Conservation (phyloP, 2,888 invertebrate species). For the Agrochola lota region DNA sequence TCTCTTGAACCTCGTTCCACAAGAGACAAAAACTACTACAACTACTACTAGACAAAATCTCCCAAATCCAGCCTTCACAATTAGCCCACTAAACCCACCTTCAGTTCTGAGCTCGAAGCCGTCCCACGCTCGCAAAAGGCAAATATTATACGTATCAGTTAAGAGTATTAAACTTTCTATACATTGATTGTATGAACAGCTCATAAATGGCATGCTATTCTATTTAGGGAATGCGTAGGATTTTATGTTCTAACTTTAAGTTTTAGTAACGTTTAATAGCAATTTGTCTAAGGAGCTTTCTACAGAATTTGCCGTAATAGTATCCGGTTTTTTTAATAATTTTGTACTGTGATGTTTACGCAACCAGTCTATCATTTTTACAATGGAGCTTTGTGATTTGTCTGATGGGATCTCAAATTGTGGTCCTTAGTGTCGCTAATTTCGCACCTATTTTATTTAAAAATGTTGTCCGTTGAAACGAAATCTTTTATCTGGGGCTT, state of each 20-base stretch:
- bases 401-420: neutral
- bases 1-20: neutral
- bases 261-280: conserved; percentile 22
- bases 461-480: neutral
- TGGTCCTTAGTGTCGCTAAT: neutral
- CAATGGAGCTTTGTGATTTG: neutral
- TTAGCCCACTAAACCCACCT: neutral
- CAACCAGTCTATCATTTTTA: neutral
- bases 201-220: conserved; percentile 38
- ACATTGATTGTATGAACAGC: conserved; percentile 32
- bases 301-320: conserved; percentile 29
- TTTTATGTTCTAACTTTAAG: conserved; percentile 34
- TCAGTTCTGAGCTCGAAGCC: neutral
- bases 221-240: conserved; percentile 58
- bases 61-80: neutral
- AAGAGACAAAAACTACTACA: neutral
- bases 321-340: conserved; percentile 35
- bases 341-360: conserved; percentile 5
- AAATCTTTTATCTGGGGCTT: neutral
- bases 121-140: conserved; percentile 29
- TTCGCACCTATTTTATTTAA: neutral
- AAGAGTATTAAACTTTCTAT: conserved; percentile 43
- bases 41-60: neutral
- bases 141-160: conserved; percentile 16
- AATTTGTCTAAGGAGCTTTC: conserved; percentile 46